These are phyloP conservation scores for Chunga burmeisteri DNA, from an alignment of 2,113 vertebrate genomes.

Conservation along the genomic window DNA sequence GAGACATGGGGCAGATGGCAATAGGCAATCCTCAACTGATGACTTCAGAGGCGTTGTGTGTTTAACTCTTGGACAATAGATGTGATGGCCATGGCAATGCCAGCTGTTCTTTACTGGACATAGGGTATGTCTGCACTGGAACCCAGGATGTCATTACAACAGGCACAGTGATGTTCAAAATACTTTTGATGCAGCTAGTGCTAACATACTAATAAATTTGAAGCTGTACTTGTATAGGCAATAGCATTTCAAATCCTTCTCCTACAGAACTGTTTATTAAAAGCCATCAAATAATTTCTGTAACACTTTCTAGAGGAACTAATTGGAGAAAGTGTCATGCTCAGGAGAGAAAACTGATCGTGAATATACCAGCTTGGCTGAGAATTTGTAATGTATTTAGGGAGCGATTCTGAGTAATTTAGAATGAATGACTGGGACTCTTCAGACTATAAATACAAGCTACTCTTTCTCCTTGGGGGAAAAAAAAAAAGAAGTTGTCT, in stretches of 20 bases:
- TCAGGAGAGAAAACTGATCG: conserved; percentile 32
- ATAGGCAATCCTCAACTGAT: not conserved
- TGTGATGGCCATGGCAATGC: not conserved
- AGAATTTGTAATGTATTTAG: conserved; percentile 47
- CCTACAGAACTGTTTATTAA: conserved; percentile 8
- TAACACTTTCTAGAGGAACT: conserved; percentile 15
- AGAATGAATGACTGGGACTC: conserved; percentile 34
- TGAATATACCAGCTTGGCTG: conserved; percentile 13
- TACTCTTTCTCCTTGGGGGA: conserved; percentile 14
- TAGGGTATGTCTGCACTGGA: not conserved
- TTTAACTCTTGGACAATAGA: not conserved
- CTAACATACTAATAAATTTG: not conserved
- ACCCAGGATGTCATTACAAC: not conserved
- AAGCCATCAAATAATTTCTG: conserved; percentile 11
- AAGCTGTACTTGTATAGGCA: not conserved
- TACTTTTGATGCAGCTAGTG: not conserved
- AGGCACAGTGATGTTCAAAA: not conserved
- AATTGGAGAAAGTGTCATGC: conserved; percentile 29
- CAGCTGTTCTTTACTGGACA: not conserved
- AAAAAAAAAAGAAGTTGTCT: conserved; percentile 1
- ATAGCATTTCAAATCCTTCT: conserved; percentile 13
- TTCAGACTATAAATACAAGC: conserved; percentile 47
- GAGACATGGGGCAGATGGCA: not conserved
- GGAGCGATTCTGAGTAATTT: conserved; percentile 41
- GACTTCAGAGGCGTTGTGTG: not conserved